Base-by-base conservation (phyloP, 2,888 invertebrate genomes). In the Merodon equestris region DNA sequence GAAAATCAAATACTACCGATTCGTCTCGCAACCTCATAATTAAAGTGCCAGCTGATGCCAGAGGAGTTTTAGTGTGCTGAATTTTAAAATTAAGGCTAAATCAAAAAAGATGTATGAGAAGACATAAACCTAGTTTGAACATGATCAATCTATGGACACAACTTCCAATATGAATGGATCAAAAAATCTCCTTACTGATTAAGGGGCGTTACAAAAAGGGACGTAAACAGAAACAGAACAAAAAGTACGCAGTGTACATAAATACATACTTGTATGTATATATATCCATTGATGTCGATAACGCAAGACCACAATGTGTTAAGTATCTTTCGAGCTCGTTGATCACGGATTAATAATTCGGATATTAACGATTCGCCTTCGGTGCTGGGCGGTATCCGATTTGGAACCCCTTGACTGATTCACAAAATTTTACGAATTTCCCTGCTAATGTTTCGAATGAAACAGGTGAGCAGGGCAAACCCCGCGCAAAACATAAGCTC, bases 311-410 rank as follows among this genome's bases (percentile, higher is more conserved):
- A 15, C 58, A 44, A 67, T 67, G 67, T 74, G 48, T 10, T 56
- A 12, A 51, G 42, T 53, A 40, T 66, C 61, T 57, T 47, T 40
- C 19, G 34, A 77, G 63, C 77, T 77, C 53, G 73, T 77, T 77
- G 77, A 77, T 73, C 77, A 73, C 63, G 73, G 77, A 77, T 77
- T 77, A 68, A 73, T 77, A 77, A 77, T 68, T 77, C 73, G 58
- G 63, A 73, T 73, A 73, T 73, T 73, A 68, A 77, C 77, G 54
- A 73, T 73, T 68, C 73, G 77, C 77, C 77, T 63, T 77, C 63
- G 77, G 77, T 73, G 63, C 51, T 63, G 77, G 77, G 77, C 77
- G 77, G 61, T 63, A 68, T 73, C 67, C 57, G 77, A 73, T 63
- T 57, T 53, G 53, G 57, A 67, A 73, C 63, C 58, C 67, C 73